These are phyloP conservation scores for Galerucella pusilla DNA, from an alignment of 2,888 invertebrate species.

Conservation along the genomic window DNA sequence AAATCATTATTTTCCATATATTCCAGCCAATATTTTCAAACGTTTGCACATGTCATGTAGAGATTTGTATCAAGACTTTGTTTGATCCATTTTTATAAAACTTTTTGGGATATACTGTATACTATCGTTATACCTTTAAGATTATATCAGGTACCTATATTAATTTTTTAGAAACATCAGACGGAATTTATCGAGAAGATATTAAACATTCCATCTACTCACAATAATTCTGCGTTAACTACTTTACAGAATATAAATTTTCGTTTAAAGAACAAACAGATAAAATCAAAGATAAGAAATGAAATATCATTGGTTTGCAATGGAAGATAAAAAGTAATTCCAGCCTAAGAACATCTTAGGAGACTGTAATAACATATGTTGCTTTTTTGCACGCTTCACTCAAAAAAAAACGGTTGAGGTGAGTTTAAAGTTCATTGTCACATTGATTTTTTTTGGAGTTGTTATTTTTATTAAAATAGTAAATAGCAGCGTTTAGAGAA, in stretches of 20 bases:
- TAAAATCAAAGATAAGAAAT: constrained; percentile 14
- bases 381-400: constrained; percentile 53
- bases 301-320: constrained; percentile 5
- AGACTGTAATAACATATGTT: constrained; percentile 38
- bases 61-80: too few species aligned
- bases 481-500: too few species aligned
- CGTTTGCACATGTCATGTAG: too few species aligned
- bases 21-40: too few species aligned
- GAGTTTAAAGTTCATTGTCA: constrained; percentile 37
- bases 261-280: constrained; percentile 6
- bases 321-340: constrained; percentile 39
- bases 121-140: neutral
- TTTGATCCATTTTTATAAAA: too few species aligned
- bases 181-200: constrained; percentile 50
- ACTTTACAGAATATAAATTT: constrained; percentile 3
- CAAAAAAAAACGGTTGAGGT: constrained; percentile 46
- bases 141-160: neutral
- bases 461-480: too few species aligned
- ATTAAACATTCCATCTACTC: constrained; percentile 39
- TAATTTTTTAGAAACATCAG: constrained; percentile 48
- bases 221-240: neutral
- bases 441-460: neutral
- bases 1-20: too few species aligned
- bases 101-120: too few species aligned
- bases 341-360: constrained; percentile 33